Base-by-base conservation (phyloP, 2,888 invertebrate genomes). In the Azorinus chamasolen region DNA sequence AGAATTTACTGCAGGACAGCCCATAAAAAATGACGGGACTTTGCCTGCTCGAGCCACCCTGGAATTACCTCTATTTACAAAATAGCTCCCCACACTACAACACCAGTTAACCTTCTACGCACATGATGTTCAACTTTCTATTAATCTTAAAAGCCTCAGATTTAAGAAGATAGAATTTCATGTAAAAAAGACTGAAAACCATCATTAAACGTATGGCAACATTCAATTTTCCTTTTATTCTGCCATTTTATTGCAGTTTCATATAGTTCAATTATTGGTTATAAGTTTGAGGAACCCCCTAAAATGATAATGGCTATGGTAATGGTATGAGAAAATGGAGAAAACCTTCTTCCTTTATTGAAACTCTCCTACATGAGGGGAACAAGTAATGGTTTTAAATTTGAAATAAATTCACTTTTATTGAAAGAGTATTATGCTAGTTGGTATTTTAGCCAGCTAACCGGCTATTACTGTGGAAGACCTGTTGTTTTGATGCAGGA, bases 201-300 rank as follows among this genome's bases (percentile, higher is more conserved):
- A 41, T 77, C 53, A 77, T 77, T 77, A 77, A 58, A 66, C 59
- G 66, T 58, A 57, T 46, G 63, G 71, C 58, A 79, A 73, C 73
- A 63, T 71, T 79, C 79, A 79, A 79, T 79, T 79, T 79, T 66
- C 79, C 71, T 71, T 71, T 79, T 71, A 74, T 55, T 74, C 66
- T 74, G 71, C 63, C 69, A 39, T 79, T 79, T 79, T 74, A 79
- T 68, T 71, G 68, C 71, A 62, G 74, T 79, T 79, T 79, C 74
- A 74, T 79, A 66, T 74, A 66, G 59, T 63, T 24, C 70, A 74
- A 79, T 79, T 79, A 79, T 59, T 71, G 74, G 79, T 71, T 79
- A 68, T 74, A 78, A 63, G 69, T 69, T 73, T 55, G 37, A 20
- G 59, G 65, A 48, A 65, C 41, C 59, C n/a, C 74, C 66, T 63